Evolutionary conservation across 2,797 vertebrate genomes (phyloP), one percentile per base, ranked within the genome.

Genomic region (Halcyon badia): DNA sequence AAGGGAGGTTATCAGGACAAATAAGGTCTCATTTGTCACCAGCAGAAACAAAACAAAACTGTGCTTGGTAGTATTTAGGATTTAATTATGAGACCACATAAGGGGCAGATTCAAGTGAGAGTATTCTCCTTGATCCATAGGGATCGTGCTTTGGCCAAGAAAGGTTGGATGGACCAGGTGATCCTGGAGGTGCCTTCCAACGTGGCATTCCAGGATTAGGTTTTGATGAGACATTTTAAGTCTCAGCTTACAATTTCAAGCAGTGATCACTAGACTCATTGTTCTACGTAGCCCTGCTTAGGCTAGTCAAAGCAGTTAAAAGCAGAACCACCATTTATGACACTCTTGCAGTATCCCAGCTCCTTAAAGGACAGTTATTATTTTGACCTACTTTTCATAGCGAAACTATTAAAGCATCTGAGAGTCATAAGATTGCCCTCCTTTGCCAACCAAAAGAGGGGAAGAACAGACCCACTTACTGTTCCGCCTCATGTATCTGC

Each of bases 371-470:
- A 54, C 52, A 65, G 18, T 79, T 90, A 24, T 61, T 78, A 82
- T 44, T 90, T 88, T 90, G 51, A 90, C 35, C 62, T 94, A 90
- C 61, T 76, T 78, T 90, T 84, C 88, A 87, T 0, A 69, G 16
- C 46, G 25, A 89, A 90, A 78, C 21, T 39, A 61, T 42, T 81
- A 56, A 78, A 87, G 49, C 69, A 90, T 81, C 61, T 71, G 65
- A 76, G 41, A 94, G 51, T 91, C 95, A 96, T 25, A 78, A 78
- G 94, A 81, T 70, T 70, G 13, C 12, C 11, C 28, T 86, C 26
- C 39, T 69, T 78, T 58, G 66, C 31, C 60, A 83, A 77, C 35
- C 21, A 76, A 71, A 30, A 83, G 31, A 4, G 5, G 3, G 12
- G n/a, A 68, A 69, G 26, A 92, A 88, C 25, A 90, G 73, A 75